Evolutionary conservation across 2,113 vertebrate species (phyloP).

Genomic region (Clupea harengus): DNA sequence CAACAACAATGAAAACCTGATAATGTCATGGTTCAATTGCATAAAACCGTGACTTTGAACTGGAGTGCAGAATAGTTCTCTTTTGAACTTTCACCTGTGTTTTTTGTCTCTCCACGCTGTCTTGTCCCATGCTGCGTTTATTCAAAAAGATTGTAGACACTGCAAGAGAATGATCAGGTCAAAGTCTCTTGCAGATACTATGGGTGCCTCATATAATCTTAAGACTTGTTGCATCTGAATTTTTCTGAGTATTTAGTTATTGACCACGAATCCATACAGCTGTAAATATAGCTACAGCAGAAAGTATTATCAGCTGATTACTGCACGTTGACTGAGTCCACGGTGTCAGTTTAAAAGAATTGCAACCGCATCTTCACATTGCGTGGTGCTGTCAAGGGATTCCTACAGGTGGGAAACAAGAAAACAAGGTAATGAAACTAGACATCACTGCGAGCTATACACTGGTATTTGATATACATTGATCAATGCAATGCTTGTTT

Average conservation of each 20-base stretch:
- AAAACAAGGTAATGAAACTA: not conserved
- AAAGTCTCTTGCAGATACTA: slow-evolving; percentile 41
- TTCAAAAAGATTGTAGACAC: slow-evolving; percentile 31
- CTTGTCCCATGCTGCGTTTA: not conserved
- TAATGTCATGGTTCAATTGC: slow-evolving; percentile 26
- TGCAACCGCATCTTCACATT: not conserved
- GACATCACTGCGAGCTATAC: not conserved
- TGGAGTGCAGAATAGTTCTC: slow-evolving; percentile 24
- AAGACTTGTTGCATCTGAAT: not conserved
- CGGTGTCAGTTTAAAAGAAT: not conserved
- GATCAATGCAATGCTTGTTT: too few species aligned
- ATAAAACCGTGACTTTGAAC: slow-evolving; percentile 40
- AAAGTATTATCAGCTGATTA: not conserved
- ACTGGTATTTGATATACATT: not conserved
- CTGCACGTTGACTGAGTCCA: not conserved
- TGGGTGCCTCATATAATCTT: not conserved
- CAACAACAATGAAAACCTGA: not conserved
- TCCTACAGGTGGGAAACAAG: not conserved
- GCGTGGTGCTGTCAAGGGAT: not conserved
- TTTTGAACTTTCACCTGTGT: slow-evolving; percentile 34
- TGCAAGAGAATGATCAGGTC: slow-evolving; percentile 32
- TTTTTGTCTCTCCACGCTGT: not conserved
- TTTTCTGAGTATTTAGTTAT: not conserved
- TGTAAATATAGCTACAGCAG: not conserved
- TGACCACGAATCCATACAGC: not conserved